Conservation (phyloP, 2,113 vertebrate species). For the Promerops cafer region DNA sequence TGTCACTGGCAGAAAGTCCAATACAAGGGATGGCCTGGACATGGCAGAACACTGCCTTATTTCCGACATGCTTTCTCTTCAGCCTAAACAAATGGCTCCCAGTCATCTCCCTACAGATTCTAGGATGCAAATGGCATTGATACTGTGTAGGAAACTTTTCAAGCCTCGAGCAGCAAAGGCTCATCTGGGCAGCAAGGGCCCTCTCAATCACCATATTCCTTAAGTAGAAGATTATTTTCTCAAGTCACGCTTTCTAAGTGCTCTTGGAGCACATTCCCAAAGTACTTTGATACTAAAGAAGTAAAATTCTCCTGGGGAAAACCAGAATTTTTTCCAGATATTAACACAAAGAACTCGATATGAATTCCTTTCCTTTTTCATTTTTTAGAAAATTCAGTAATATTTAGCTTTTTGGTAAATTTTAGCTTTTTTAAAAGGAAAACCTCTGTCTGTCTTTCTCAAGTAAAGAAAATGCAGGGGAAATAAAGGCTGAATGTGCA, state of each 20-base stretch:
- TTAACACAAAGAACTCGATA: not conserved
- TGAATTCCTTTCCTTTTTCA: not conserved
- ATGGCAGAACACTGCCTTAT: not conserved
- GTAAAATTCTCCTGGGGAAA: not conserved
- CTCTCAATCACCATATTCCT: not conserved
- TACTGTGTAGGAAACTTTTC: not conserved
- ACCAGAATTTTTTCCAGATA: not conserved
- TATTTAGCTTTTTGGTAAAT: not conserved
- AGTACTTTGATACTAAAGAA: not conserved
- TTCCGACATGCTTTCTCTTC: not conserved
- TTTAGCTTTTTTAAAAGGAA: not conserved
- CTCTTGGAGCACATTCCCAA: not conserved
- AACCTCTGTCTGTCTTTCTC: not conserved
- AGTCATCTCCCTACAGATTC: not conserved
- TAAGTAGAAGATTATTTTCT: not conserved
- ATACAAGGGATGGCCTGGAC: not conserved
- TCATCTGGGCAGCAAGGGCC: not conserved
- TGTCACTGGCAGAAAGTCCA: not conserved
- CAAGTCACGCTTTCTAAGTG: not conserved
- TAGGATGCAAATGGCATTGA: not conserved
- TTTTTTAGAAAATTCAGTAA: not conserved
- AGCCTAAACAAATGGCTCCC: not conserved
- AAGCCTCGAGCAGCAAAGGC: not conserved
- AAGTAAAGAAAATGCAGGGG: not conserved
- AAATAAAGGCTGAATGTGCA: not conserved